Percentiles rank a stretch among this genome's conserved stretches.
Evolutionary conservation across 2,797 vertebrate genomes (phyloP).

Genomic region (Neopelma chrysocephalum): DNA sequence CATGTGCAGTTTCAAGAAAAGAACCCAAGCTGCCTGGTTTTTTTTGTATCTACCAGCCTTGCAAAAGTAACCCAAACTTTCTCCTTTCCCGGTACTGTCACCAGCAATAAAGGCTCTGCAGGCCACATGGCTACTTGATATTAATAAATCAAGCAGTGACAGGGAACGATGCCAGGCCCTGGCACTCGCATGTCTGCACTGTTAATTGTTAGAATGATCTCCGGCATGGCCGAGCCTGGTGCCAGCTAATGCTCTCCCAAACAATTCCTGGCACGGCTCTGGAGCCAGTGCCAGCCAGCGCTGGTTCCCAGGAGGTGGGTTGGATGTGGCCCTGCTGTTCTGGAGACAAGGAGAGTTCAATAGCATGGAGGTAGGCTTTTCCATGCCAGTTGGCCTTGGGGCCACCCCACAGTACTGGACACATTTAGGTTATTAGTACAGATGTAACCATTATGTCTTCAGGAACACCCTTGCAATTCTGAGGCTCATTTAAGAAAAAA

Average conservation of each 20-base stretch:
- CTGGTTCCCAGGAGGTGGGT: constrained; percentile 40
- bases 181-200: background rate
- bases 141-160: constrained; percentile 41
- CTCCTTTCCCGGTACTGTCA: constrained; percentile 49
- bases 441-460: constrained; percentile 36
- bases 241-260: background rate
- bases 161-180: constrained; percentile 21
- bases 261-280: background rate
- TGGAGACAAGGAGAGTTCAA: constrained; percentile 2
- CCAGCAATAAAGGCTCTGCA: constrained; percentile 53
- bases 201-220: constrained; percentile 27
- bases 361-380: constrained; percentile 28
- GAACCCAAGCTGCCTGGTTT: background rate
- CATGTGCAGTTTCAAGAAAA: constrained; percentile 28
- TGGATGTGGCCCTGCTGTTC: constrained; percentile 44
- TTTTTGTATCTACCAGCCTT: constrained; percentile 14
- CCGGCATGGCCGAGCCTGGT: background rate
- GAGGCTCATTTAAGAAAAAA: background rate
- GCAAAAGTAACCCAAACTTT: constrained; percentile 48
- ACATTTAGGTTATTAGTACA: constrained; percentile 29
- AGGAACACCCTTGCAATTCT: constrained; percentile 33
- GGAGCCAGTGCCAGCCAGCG: background rate
- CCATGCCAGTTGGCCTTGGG: constrained; percentile 40
- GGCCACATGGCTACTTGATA: constrained; percentile 51
- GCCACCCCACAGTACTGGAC: background rate